Percentiles rank a stretch among this genome's conserved stretches.
phyloP scores from a whole-genome alignment of 2,113 vertebrate species.

The Vulpes vulpes region DNA sequence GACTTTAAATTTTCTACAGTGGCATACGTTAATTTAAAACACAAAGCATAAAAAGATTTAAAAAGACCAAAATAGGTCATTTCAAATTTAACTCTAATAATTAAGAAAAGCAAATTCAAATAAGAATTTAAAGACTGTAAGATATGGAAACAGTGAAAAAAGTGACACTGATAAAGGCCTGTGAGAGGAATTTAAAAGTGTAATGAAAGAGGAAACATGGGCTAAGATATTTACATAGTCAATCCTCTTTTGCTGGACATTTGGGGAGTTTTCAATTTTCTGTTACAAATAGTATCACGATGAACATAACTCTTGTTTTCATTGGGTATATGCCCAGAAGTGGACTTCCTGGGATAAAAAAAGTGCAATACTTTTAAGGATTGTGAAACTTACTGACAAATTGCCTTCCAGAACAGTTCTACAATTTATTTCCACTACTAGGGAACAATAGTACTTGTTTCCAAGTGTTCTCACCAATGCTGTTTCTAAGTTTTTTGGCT shows the following conservation, averaged over 20 bases:
- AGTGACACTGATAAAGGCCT: not conserved
- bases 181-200: not conserved
- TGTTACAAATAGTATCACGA: slow-evolving; percentile 19
- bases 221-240: not conserved
- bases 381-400: slow-evolving; percentile 49
- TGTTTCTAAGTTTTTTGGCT: not conserved
- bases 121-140: slow-evolving; percentile 10
- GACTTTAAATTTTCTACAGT: slow-evolving; percentile 43
- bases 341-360: slow-evolving; percentile 16
- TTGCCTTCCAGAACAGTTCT: not conserved
- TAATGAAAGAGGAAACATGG: not conserved
- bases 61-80: slow-evolving; percentile 23
- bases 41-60: slow-evolving; percentile 44
- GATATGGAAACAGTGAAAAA: not conserved
- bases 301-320: slow-evolving; percentile 31
- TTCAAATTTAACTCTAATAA: slow-evolving; percentile 44
- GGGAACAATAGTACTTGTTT: not conserved
- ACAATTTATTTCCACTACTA: slow-evolving; percentile 10
- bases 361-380: slow-evolving; percentile 6
- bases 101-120: slow-evolving; percentile 48
- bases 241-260: not conserved
- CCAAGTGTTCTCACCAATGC: not conserved
- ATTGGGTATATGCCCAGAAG: slow-evolving; percentile 29
- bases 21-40: slow-evolving; percentile 33
- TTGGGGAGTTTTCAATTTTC: not conserved